Evolutionary conservation across 2,113 vertebrate species (phyloP).

Genomic region (Erythrocercus mccallii): DNA sequence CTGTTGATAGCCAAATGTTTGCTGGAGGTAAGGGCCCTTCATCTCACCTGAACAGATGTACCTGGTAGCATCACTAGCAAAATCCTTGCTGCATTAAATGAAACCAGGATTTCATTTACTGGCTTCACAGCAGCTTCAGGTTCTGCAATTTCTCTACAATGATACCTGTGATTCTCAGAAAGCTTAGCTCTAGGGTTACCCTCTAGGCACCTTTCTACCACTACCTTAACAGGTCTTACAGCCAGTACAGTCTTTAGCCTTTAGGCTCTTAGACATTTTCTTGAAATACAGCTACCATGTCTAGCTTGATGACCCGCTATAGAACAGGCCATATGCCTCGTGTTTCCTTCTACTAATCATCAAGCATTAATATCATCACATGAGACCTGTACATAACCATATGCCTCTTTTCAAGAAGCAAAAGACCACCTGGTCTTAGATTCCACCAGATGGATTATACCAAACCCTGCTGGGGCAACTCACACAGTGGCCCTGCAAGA

Average conservation of each 20-base stretch:
- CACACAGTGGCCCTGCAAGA: rapidly evolving
- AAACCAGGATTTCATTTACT: not conserved
- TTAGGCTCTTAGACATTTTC: conserved; percentile 2
- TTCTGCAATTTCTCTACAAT: not conserved
- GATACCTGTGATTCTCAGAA: not conserved
- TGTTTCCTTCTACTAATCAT: conserved; percentile 28
- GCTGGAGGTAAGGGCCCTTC: not conserved
- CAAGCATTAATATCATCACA: not conserved
- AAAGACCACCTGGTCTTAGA: not conserved
- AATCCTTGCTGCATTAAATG: not conserved
- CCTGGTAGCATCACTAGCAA: not conserved
- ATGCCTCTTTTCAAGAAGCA: not conserved
- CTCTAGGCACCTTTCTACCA: not conserved
- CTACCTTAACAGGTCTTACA: not conserved
- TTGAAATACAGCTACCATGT: not conserved
- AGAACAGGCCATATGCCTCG: not conserved
- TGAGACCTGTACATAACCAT: not conserved
- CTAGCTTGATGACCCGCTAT: not conserved
- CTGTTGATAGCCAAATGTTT: not conserved
- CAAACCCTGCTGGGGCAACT: not conserved
- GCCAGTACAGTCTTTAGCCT: not conserved
- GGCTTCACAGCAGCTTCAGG: not conserved
- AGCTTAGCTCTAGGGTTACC: not conserved
- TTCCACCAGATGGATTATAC: not conserved
- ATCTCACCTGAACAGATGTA: not conserved